Percentiles rank a stretch among this genome's conserved stretches.
phyloP scores from a whole-genome alignment of 2,797 vertebrate species.

The Gobio occitaniae region DNA sequence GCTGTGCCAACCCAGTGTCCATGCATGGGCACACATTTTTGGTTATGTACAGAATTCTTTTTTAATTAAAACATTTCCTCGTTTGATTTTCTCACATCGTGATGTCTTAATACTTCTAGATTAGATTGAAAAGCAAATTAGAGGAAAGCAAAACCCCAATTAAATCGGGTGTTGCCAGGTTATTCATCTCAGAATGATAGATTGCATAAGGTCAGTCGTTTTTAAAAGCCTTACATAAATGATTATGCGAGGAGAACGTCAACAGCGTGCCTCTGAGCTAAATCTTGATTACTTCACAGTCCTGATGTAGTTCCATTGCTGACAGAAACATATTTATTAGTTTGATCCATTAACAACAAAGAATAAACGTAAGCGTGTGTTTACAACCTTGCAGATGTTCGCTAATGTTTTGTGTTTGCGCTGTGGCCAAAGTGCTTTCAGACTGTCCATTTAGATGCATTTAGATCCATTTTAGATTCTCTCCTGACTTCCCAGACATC shows the following conservation, averaged over 20 bases:
- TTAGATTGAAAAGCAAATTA: constrained; percentile 22
- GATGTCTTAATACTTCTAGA: background rate
- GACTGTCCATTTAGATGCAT: background rate
- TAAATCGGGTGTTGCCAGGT: background rate
- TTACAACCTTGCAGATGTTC: background rate
- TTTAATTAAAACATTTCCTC: background rate
- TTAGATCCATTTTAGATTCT: no score
- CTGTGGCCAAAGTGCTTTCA: constrained; percentile 10
- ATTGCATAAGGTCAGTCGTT: constrained; percentile 30
- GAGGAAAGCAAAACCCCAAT: background rate
- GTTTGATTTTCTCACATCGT: background rate
- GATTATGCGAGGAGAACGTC: background rate
- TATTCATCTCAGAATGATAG: constrained; percentile 19
- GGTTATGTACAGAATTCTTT: background rate
- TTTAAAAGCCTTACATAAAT: constrained; percentile 36
- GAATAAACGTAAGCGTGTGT: background rate
- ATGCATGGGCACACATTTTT: background rate
- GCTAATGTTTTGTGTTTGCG: background rate
- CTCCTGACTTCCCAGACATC: constrained; percentile 20
- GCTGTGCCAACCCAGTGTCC: background rate
- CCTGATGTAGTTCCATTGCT: constrained; percentile 13
- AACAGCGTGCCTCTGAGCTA: background rate
- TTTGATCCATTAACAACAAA: background rate
- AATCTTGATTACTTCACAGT: constrained; percentile 25
- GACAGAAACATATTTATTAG: constrained; percentile 3